Evolutionary conservation across 1,140 invertebrate species (phyloP), one percentile per base, ranked within the genome.

Genomic region (Idris sp.): DNA sequence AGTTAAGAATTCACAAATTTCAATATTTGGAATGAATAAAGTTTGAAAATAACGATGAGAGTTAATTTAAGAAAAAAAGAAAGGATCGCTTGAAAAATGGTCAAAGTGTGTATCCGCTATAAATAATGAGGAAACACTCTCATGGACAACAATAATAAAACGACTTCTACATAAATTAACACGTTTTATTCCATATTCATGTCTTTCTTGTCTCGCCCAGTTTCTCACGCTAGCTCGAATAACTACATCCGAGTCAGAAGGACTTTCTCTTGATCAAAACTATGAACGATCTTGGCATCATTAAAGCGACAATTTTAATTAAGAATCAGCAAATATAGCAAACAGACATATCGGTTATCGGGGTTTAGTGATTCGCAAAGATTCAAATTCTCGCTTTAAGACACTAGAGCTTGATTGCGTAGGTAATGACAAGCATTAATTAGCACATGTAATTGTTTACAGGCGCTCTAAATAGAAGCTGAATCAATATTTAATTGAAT

Each of bases 401-500:
- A 77, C 53, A 69, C 56, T 73, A 41, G 54, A 64, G 69, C 80
- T 86, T 84, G 84, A 87, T 87, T 84, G 80, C 77, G 75, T 78
- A 81, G 80, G 81, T 82, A 85, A 83, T 80, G 79, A 59, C 74
- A 71, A 75, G 81, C 81, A 86, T 85, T 86, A 87, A 85, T 86
- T 86, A 85, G 83, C 83, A 83, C 80, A 81, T 80, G 86, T 86
- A 87, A 87, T 87, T 86, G 83, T 87, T 86, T 86, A 82, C 84
- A 77, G 76, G 79, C 69, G 80, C 80, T 71, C 54, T 84, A 84
- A 87, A 84, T 79, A 76, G 81, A 82, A 78, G 46, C 77, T 79
- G 83, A 81, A 86, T 86, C 85, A 85, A 87, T 86, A 87, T 86
- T 87, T 85, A 85, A 86, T 85, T 85, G 85, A 86, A 85, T 84